Evolutionary conservation across 30 jellyfish, hydroid and myxozoan genomes (phyloP), one percentile per base, ranked within the genome.

Genomic region (Mastigias papua): DNA sequence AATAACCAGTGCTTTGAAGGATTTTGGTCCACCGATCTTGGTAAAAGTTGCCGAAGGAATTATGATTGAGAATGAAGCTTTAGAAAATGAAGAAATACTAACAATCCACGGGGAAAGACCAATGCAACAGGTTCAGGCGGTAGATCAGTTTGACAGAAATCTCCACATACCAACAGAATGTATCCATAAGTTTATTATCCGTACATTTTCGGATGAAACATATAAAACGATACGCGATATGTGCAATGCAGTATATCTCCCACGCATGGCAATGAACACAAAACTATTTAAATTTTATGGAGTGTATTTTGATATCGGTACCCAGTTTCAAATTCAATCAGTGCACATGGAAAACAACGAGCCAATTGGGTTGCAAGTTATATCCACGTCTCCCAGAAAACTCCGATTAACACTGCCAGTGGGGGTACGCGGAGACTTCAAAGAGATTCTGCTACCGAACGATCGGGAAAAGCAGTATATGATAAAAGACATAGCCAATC

Each of bases 381-480:
- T 68, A 22, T 37, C 25, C n/a, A 68, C 31, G 1, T 37, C 31
- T 26, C 33, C 33, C 1, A 31, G 26, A 17, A 68, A 31, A 26
- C 1, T 20, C 1, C 58, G 80, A 37, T 1, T 68, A 26, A 7
- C 54, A 5, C 58, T 68, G 29, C 26, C 54, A 0, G 22, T 29
- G 26, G 28, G 61, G 26, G 80, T 68, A 15, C 80, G 80, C 1
- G 80, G 80, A 26, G 60, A 68, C 54, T 68, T 68, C 27, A 68
- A 31, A 68, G 80, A 27, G 26, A 23, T 31, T 26, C 28, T 68
- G 60, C 17, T 7, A 6, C 60, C 80, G n/a, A 26, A 28, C 5
- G 80, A 68, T 22, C 49, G 58, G 26, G 60, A 31, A 4, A 68
- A 27, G 58, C 51, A 68, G 58, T 68, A 7, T 29, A 16, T 68